phyloP scores from a whole-genome alignment of 2,888 invertebrate species.

The Stictocephala bisonia region DNA sequence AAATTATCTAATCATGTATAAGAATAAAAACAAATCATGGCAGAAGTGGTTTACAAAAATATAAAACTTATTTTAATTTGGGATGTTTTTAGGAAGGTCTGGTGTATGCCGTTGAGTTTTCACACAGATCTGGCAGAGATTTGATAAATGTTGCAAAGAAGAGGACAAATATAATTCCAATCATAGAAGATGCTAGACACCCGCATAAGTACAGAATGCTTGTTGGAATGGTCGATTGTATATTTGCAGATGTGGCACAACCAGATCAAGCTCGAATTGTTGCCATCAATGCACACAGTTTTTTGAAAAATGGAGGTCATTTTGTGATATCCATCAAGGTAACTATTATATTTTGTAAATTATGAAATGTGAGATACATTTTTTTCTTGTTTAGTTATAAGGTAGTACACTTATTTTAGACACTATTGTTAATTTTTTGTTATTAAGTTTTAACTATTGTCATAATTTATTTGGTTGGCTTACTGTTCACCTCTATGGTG shows the following conservation, averaged over 20 bases:
- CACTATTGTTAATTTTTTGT: no score
- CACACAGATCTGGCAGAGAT: slow-evolving; percentile 96
- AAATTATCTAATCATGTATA: no score
- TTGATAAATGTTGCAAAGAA: slow-evolving; percentile 98
- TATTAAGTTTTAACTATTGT: no score
- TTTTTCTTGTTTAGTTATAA: no score
- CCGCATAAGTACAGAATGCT: slow-evolving; percentile 99
- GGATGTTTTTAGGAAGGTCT: slow-evolving; percentile 87
- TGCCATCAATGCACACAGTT: slow-evolving; percentile 94
- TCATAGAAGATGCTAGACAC: slow-evolving; percentile 99
- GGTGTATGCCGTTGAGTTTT: slow-evolving; percentile 99
- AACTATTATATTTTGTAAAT: slow-evolving; percentile 35
- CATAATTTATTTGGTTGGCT: no score
- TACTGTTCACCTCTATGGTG: no score
- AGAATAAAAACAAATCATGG: no score
- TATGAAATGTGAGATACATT: no score
- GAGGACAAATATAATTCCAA: slow-evolving; percentile 98
- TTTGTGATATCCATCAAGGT: slow-evolving; percentile 99
- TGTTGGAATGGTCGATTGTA: slow-evolving; percentile 97
- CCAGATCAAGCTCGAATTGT: slow-evolving; percentile 99
- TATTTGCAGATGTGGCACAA: slow-evolving; percentile 99
- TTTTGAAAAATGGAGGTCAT: slow-evolving; percentile 96
- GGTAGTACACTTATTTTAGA: no score
- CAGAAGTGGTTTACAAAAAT: not conserved
- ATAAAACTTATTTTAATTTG: not conserved